Conservation (phyloP, 1,140 invertebrate species). For the Drosophila murphyi region DNA sequence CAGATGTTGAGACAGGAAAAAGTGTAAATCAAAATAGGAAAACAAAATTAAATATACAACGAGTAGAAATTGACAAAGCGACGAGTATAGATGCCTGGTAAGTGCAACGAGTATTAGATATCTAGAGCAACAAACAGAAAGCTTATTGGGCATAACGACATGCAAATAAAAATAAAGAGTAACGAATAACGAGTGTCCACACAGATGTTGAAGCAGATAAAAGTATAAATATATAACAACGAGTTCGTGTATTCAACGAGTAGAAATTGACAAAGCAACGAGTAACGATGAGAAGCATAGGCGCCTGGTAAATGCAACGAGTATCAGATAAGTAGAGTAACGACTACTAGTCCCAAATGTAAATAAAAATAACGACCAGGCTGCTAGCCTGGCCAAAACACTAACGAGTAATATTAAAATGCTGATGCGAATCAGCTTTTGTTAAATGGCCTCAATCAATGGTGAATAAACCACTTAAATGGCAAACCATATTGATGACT, state of each 20-base stretch:
- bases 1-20: neutral
- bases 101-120: no score
- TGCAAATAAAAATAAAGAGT: no score
- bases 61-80: neutral
- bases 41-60: neutral
- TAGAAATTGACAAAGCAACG: neutral
- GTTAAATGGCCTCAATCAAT: slow-evolving; percentile 11
- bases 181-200: neutral
- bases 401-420: neutral
- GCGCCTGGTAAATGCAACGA: neutral
- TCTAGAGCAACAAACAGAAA: no score
- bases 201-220: neutral
- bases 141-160: no score
- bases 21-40: neutral
- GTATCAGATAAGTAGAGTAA: neutral
- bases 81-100: no score
- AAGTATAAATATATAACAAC: neutral
- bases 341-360: no score
- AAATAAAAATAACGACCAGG: neutral
- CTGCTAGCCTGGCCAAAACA: no score
- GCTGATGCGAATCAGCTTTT: neutral
- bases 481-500: slow-evolving; percentile 3
- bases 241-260: neutral
- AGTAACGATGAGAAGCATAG: neutral
- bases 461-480: neutral